Evolutionary conservation across 2,113 vertebrate species (phyloP).

Genomic region (Barbus barbus): DNA sequence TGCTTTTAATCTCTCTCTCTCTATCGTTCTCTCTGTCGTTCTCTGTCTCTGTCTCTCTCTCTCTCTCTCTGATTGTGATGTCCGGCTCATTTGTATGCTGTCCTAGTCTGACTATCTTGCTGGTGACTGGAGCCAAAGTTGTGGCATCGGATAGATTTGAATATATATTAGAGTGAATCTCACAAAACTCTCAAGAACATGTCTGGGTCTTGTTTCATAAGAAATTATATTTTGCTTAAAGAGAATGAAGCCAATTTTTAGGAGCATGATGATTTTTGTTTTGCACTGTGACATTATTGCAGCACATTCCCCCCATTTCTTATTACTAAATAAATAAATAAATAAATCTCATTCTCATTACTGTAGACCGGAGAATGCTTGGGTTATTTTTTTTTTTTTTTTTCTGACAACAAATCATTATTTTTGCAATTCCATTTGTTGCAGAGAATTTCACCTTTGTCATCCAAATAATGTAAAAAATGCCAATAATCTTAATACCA

Average conservation of each 20-base stretch:
- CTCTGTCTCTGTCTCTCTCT: constrained; percentile 46
- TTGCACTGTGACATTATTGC: not conserved
- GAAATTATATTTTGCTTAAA: not conserved
- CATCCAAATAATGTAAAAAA: too few relatives aligned
- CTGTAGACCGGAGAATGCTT: not conserved
- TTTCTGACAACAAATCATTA: too few relatives aligned
- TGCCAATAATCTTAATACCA: too few relatives aligned
- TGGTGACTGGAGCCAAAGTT: constrained; percentile 53
- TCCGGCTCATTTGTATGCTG: constrained; percentile 70
- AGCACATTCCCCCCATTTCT: too few relatives aligned
- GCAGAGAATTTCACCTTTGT: too few relatives aligned
- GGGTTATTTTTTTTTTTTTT: not conserved
- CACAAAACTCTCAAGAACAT: constrained; percentile 2
- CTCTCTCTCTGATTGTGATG: constrained; percentile 8
- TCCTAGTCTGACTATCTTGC: constrained; percentile 61
- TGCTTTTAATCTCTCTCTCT: constrained; percentile 35
- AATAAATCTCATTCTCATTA: not conserved
- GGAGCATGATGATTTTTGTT: not conserved
- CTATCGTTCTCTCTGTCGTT: constrained; percentile 41
- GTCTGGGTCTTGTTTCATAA: not conserved
- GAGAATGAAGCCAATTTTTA: not conserved
- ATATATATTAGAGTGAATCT: constrained; percentile 19
- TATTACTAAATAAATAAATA: too few relatives aligned
- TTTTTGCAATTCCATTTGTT: too few relatives aligned
- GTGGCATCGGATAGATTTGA: constrained; percentile 38